A percentile compares a stretch with the other conserved stretches of the same genome.
Evolutionary conservation across 2,113 vertebrate species (phyloP).

Genomic region (Pelecanus crispus): DNA sequence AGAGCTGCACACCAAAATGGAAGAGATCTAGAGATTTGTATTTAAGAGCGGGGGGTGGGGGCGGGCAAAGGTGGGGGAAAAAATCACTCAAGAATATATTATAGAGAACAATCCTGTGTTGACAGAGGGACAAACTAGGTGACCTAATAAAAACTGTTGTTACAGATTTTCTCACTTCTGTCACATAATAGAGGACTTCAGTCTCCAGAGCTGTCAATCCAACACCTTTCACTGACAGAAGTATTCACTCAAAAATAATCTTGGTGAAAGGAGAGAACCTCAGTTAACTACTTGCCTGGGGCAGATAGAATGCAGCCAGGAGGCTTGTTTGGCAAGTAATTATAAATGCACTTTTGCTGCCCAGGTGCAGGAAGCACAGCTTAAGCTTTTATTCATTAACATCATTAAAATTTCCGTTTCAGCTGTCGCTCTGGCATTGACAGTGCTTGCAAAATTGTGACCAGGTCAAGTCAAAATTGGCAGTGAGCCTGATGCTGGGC

Average conservation of each 20-base stretch:
- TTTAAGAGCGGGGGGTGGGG: not conserved
- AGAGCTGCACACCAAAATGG: not conserved
- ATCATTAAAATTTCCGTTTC: slow-evolving; percentile 64
- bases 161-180: slow-evolving; percentile 41
- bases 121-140: slow-evolving; percentile 44
- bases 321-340: slow-evolving; percentile 55
- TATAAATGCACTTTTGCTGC: slow-evolving; percentile 56
- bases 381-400: slow-evolving; percentile 63
- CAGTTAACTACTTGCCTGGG: slow-evolving; percentile 58
- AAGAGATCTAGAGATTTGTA: not conserved
- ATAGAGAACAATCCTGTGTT: slow-evolving; percentile 4
- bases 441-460: slow-evolving; percentile 17
- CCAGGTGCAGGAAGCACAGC: slow-evolving; percentile 44
- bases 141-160: slow-evolving; percentile 61
- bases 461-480: slow-evolving; percentile 43
- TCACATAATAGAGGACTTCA: slow-evolving; percentile 44
- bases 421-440: slow-evolving; percentile 39
- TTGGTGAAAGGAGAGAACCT: slow-evolving; percentile 31
- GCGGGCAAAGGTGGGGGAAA: not conserved
- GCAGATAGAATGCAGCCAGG: slow-evolving; percentile 35
- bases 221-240: slow-evolving; percentile 26
- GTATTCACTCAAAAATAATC: slow-evolving; percentile 48
- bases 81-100: not conserved
- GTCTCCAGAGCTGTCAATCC: slow-evolving; percentile 58
- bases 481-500: not conserved